Conservation (phyloP, 2,888 invertebrate genomes). For the Cerastis leucographa region DNA sequence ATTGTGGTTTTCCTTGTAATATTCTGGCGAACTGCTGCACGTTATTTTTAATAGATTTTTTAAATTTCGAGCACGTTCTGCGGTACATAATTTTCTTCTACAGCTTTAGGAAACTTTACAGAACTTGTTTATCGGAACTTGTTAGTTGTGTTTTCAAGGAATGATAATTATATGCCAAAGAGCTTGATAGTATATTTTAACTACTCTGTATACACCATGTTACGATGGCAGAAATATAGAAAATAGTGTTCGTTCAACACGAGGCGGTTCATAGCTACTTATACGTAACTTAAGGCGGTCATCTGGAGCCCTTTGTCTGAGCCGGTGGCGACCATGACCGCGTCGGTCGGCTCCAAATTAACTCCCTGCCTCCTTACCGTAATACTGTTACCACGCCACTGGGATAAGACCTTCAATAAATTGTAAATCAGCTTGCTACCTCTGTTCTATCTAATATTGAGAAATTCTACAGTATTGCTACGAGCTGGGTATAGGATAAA, state of each 20-base stretch:
- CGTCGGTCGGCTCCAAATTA: slow-evolving; percentile 65
- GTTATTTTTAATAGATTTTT: slow-evolving; percentile 5
- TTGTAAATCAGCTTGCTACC: slow-evolving; percentile 36
- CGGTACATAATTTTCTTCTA: slow-evolving; percentile 5
- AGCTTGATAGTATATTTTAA: neutral
- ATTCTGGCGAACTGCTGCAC: slow-evolving; percentile 26
- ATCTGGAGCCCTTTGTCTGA: slow-evolving; percentile 63
- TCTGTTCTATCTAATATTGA: slow-evolving; percentile 20
- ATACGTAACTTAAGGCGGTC: slow-evolving; percentile 29
- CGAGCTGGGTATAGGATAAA: no score
- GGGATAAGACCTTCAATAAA: slow-evolving; percentile 51
- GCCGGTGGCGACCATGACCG: slow-evolving; percentile 69
- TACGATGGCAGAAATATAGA: slow-evolving; percentile 12
- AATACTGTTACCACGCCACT: slow-evolving; percentile 50
- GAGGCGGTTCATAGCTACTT: slow-evolving; percentile 48
- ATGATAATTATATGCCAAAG: neutral
- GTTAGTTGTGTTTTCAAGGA: neutral
- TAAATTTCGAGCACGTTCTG: neutral
- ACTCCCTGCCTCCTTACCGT: slow-evolving; percentile 62
- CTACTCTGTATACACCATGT: neutral
- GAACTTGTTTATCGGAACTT: neutral
- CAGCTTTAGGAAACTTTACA: neutral
- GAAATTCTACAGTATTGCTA: neutral
- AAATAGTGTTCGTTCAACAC: slow-evolving; percentile 28
- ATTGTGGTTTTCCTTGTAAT: slow-evolving; percentile 53